Evolutionary conservation across 2,888 invertebrate species (phyloP).

Genomic region (Cabera pusaria): DNA sequence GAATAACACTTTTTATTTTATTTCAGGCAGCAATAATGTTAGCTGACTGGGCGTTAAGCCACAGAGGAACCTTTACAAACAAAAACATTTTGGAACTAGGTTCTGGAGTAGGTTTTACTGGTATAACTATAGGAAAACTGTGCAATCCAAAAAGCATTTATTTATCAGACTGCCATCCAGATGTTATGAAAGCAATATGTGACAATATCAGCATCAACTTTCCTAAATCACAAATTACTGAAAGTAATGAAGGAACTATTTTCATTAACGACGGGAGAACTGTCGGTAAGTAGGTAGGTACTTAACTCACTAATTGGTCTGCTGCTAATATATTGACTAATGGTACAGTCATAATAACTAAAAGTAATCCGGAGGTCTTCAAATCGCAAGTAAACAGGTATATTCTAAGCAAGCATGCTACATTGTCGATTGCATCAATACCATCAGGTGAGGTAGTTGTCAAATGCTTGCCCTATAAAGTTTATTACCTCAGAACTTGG

Average conservation of each 20-base stretch:
- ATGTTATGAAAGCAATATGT: constrained; percentile 85
- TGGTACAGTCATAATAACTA: too few species aligned
- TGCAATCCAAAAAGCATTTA: constrained; percentile 81
- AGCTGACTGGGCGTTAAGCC: constrained; percentile 87
- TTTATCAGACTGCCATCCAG: constrained; percentile 87
- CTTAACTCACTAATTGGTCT: too few species aligned
- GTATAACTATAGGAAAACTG: constrained; percentile 82
- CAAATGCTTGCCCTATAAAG: too few species aligned
- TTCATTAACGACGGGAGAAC: constrained; percentile 35
- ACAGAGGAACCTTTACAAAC: constrained; percentile 72
- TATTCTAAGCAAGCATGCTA: too few species aligned
- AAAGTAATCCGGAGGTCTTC: too few species aligned
- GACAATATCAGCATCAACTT: constrained; percentile 86
- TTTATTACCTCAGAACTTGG: too few species aligned
- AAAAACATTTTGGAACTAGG: constrained; percentile 89
- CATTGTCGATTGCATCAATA: too few species aligned
- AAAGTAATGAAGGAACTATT: constrained; percentile 23
- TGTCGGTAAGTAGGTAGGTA: constrained; percentile 54
- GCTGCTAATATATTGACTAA: too few species aligned
- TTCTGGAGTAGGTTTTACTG: constrained; percentile 89
- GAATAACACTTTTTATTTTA: constrained; percentile 1
- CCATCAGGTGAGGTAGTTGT: too few species aligned
- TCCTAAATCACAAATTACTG: constrained; percentile 32
- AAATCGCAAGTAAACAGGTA: too few species aligned
- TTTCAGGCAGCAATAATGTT: constrained; percentile 87